phyloP scores from a whole-genome alignment of 2,113 vertebrate species.

The Silurus asotus region DNA sequence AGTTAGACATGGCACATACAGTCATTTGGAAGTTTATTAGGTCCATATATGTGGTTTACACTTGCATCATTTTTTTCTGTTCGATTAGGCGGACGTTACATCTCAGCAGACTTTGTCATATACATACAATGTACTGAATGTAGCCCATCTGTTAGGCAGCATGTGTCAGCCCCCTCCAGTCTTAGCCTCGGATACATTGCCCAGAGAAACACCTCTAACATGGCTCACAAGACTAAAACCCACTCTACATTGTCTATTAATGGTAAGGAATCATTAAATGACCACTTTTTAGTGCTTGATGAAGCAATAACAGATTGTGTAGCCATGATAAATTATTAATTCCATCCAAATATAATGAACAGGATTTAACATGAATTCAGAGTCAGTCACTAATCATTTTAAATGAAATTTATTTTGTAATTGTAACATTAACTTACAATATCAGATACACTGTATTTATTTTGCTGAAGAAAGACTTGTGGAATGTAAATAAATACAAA shows the following conservation, averaged over 20 bases:
- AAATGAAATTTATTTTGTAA: conserved; percentile 61
- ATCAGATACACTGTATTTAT: conserved; percentile 41
- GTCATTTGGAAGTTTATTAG: neutral
- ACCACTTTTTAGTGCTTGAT: no score
- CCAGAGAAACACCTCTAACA: neutral
- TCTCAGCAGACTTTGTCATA: neutral
- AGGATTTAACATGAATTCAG: neutral
- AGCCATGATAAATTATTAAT: no score
- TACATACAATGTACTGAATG: neutral
- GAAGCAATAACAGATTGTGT: neutral
- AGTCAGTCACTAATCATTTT: neutral
- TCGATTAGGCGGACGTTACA: neutral
- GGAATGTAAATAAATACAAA: conserved; percentile 69
- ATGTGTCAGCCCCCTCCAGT: neutral
- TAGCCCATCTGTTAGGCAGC: conserved; percentile 8
- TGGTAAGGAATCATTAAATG: no score
- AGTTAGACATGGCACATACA: neutral
- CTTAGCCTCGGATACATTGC: neutral
- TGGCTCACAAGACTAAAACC: neutral
- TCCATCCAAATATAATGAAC: neutral
- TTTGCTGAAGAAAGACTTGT: conserved; percentile 58
- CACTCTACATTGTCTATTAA: neutral
- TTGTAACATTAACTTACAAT: conserved; percentile 49
- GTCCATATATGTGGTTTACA: neutral
- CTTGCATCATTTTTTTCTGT: neutral